phyloP scores from a whole-genome alignment of 2,888 invertebrate genomes.

The Polia nebulosa region DNA sequence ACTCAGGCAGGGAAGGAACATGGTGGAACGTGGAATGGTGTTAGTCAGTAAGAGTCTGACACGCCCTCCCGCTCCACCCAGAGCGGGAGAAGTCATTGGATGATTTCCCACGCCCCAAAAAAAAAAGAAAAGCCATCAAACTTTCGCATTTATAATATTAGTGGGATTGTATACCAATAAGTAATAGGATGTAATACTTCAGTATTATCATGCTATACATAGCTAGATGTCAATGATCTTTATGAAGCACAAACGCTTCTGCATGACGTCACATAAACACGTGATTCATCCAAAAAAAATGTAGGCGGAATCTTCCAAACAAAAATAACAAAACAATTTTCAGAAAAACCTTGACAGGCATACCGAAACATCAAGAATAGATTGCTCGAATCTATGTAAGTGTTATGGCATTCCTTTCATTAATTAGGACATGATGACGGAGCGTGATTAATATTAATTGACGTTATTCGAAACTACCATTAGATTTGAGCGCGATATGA shows the following conservation, averaged over 20 bases:
- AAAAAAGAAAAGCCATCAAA: no score
- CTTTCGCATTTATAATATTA: no score
- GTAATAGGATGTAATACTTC: no score
- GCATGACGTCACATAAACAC: neutral
- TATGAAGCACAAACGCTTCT: neutral
- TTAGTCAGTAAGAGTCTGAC: no score
- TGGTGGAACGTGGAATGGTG: no score
- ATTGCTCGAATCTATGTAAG: conserved; percentile 61
- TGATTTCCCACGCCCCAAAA: no score
- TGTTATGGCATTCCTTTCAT: conserved; percentile 69
- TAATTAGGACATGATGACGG: conserved; percentile 69
- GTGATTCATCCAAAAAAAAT: conserved; percentile 7
- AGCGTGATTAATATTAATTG: conserved; percentile 72
- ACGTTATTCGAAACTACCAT: conserved; percentile 65
- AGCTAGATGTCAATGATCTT: no score
- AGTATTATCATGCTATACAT: no score
- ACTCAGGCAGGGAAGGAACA: no score
- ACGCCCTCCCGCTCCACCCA: no score
- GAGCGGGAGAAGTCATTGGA: no score
- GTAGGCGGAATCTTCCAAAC: neutral
- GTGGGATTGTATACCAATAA: no score
- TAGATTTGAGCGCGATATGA: conserved; percentile 50
- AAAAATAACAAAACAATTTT: conserved; percentile 43
- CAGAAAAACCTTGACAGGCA: conserved; percentile 47
- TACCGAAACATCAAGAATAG: conserved; percentile 53